A percentile compares a stretch with the other conserved stretches of the same genome.
Evolutionary conservation across 2,113 vertebrate genomes (phyloP).

Genomic region (Tragelaphus strepsiceros): DNA sequence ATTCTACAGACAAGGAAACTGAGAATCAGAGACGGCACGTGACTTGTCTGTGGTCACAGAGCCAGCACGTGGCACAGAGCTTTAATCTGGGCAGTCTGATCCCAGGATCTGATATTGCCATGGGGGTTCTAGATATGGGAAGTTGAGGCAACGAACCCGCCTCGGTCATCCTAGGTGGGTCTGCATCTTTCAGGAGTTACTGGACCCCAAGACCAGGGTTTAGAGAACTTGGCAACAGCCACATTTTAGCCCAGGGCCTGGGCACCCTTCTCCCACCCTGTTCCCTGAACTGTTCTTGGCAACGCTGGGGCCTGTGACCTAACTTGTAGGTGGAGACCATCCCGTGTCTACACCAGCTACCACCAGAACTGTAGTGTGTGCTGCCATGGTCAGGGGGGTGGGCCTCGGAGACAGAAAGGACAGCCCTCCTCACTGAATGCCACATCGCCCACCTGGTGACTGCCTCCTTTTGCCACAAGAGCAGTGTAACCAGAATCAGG

Average conservation of each 20-base stretch:
- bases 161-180: rapidly evolving
- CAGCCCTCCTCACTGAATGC: rapidly evolving
- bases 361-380: neutral
- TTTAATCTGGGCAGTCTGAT: neutral
- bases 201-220: neutral
- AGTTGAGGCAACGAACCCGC: rapidly evolving
- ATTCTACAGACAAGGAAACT: neutral
- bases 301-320: neutral
- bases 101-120: neutral
- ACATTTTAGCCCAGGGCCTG: neutral
- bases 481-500: rapidly evolving
- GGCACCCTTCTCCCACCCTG: neutral
- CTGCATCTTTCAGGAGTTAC: neutral
- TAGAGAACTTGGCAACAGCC: neutral
- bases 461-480: neutral
- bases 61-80: rapidly evolving
- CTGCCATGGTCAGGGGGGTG: neutral
- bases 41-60: neutral
- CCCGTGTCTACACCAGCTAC: rapidly evolving
- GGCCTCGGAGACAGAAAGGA: neutral
- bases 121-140: neutral
- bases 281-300: neutral
- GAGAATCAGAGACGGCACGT: neutral
- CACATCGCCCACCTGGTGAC: rapidly evolving
- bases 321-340: neutral